These are phyloP conservation scores for Catharus bicknelli DNA, from an alignment of 2,113 vertebrate species.

Conservation along the genomic window DNA sequence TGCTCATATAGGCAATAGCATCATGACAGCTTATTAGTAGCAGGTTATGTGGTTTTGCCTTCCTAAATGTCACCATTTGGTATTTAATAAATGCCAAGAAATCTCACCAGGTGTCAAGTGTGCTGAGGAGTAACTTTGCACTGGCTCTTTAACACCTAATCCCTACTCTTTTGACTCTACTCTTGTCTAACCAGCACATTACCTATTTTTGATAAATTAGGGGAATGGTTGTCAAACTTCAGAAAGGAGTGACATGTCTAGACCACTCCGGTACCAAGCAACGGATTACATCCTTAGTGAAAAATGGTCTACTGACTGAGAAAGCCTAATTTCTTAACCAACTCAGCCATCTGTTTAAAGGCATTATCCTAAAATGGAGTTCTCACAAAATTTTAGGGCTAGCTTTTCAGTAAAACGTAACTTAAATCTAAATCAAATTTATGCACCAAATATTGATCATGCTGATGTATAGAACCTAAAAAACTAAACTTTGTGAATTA, in stretches of 20 bases:
- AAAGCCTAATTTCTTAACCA: not conserved
- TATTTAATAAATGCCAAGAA: slow-evolving; percentile 38
- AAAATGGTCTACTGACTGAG: not conserved
- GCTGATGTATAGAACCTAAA: not conserved
- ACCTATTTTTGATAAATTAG: not conserved
- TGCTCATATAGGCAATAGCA: not conserved
- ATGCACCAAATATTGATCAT: not conserved
- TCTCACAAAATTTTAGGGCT: not conserved
- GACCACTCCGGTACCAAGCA: not conserved
- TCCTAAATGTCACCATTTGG: slow-evolving; percentile 16
- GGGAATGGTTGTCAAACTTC: not conserved
- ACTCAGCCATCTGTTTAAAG: not conserved
- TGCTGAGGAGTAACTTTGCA: not conserved
- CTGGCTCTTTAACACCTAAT: not conserved
- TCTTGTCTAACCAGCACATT: not conserved
- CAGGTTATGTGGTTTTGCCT: not conserved
- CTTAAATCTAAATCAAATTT: not conserved
- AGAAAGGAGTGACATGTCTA: not conserved
- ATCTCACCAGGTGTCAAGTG: not conserved
- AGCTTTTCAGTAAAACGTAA: not conserved
- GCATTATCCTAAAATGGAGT: not conserved
- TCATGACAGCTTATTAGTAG: slow-evolving; percentile 2
- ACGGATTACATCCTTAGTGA: not conserved
- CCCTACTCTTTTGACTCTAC: not conserved
- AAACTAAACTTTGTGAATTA: not conserved